These are phyloP conservation scores for Sphaerophoria rueppellii DNA, from an alignment of 2,888 invertebrate species.

Conservation along the genomic window DNA sequence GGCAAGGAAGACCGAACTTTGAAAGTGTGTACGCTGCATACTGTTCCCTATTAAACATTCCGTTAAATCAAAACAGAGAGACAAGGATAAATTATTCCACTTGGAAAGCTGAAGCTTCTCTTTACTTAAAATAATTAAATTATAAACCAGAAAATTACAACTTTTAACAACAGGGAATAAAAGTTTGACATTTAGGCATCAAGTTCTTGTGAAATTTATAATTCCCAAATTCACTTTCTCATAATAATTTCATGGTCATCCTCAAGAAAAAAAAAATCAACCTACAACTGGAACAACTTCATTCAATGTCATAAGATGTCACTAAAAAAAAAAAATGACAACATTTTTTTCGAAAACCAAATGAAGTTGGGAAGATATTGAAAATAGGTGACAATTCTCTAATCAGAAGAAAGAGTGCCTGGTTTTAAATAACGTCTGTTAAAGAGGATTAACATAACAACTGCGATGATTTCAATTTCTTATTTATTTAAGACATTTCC, in stretches of 20 bases:
- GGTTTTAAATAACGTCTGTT: conserved; percentile 29
- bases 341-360: neutral
- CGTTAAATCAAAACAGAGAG: too few species aligned
- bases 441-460: conserved; percentile 11
- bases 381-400: neutral
- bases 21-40: too few species aligned
- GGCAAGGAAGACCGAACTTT: too few species aligned
- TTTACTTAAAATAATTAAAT: too few species aligned
- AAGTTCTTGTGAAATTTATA: neutral
- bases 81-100: too few species aligned
- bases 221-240: neutral
- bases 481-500: neutral
- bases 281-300: neutral
- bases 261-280: neutral
- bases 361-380: neutral
- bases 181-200: neutral
- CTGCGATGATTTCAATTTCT: conserved; percentile 54
- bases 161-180: neutral
- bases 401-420: neutral
- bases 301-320: conserved; percentile 39
- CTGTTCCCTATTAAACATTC: too few species aligned
- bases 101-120: too few species aligned
- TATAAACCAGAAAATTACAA: too few species aligned
- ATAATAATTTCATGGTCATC: neutral
- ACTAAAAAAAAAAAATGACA: neutral